These are phyloP conservation scores for Hypomecis punctinalis DNA, from an alignment of 2,888 invertebrate genomes.

Conservation along the genomic window DNA sequence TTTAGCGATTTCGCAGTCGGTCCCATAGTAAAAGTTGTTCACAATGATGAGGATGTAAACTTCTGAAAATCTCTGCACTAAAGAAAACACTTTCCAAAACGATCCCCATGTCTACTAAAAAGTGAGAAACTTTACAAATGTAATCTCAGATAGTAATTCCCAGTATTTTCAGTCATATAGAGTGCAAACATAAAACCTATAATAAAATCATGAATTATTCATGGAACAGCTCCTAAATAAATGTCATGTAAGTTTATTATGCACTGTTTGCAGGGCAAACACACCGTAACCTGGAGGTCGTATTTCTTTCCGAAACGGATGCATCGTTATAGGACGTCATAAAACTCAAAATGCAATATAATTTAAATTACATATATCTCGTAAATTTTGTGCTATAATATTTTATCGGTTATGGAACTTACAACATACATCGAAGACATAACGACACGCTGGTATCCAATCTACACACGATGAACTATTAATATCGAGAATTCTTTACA, in stretches of 20 bases:
- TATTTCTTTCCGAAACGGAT: conserved; percentile 47
- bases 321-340: conserved; percentile 47
- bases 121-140: too few relatives aligned
- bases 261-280: conserved; percentile 25
- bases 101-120: too few relatives aligned
- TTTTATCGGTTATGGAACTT: conserved; percentile 46
- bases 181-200: conserved; percentile 4
- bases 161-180: not conserved
- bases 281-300: conserved; percentile 36
- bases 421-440: conserved; percentile 33
- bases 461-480: conserved; percentile 24
- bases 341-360: conserved; percentile 48
- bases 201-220: conserved; percentile 17
- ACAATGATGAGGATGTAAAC: too few relatives aligned
- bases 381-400: conserved; percentile 48
- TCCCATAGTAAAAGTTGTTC: too few relatives aligned
- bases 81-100: too few relatives aligned
- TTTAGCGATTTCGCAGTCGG: too few relatives aligned
- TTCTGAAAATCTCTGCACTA: too few relatives aligned
- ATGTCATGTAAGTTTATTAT: conserved; percentile 25
- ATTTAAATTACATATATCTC: conserved; percentile 46
- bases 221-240: conserved; percentile 15
- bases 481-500: conserved; percentile 23
- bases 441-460: conserved; percentile 21
- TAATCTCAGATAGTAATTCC: too few relatives aligned